Evolutionary conservation across 2,113 vertebrate genomes (phyloP), one percentile per base, ranked within the genome.

Genomic region (Fregetta grallaria): DNA sequence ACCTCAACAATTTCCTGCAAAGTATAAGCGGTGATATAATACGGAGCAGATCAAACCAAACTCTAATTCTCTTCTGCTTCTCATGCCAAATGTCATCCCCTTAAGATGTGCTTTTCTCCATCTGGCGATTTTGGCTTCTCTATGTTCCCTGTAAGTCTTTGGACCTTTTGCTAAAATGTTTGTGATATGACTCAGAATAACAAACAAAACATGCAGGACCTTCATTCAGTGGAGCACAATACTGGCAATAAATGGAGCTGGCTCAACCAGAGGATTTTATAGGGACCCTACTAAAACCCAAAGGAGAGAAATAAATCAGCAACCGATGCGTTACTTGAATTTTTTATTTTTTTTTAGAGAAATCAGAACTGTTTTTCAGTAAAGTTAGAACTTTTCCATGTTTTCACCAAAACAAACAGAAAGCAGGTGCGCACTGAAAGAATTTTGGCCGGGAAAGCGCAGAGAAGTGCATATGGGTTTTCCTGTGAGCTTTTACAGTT

Each of bases 181-280:
- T 98, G 97, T 84, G 97, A 96, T 95, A 95, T 97, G 97, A 98
- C 97, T 98, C 98, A 98, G 97, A 96, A 96, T 95, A 98, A 98
- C 98, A 98, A 97, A 97, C 95, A 95, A 96, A 95, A 76, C 96
- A 96, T 3, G 66, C 86, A 94, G 93, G 96, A 96, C 97, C 94
- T 95, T 85, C 91, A 7, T 53, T 93, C 74, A 93, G 89, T 45
- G 1, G 15, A 97, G 96, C 90, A 94, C 93, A 90, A 52, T 32
- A 29, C 67, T 90, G 96, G 87, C 91, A 95, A 66, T 90, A 94
- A 95, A 91, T 17, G 62, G 82, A 96, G 67, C 97, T 93, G 96
- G 93, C 95, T 97, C 78, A 52, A 85, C 81, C 59, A 29, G 87
- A 82, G 49, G 85, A n/a, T 92, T 98, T 97, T 92, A 91, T 55